Percentiles rank a stretch among this genome's conserved stretches.
Evolutionary conservation across 2,888 invertebrate species (phyloP).

Genomic region (Drosophila helvetica): DNA sequence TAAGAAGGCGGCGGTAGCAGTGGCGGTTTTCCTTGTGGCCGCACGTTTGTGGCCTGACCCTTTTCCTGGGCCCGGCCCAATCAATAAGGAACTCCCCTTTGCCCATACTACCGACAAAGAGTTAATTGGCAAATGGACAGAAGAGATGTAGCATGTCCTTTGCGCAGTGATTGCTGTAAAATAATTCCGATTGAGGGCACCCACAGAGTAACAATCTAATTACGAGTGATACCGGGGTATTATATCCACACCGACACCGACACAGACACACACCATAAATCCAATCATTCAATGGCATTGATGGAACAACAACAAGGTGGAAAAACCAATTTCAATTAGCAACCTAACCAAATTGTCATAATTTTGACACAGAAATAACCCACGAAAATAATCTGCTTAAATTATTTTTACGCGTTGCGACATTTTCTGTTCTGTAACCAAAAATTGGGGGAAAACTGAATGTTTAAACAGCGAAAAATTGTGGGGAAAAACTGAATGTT

Average conservation of each 20-base stretch:
- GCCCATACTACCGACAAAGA: not conserved
- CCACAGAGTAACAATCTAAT: constrained; percentile 6
- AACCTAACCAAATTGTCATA: constrained; percentile 22
- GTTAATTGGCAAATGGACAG: constrained; percentile 36
- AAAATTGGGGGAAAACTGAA: not conserved
- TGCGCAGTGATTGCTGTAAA: not conserved
- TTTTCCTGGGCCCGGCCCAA: not conserved
- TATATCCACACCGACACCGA: not conserved
- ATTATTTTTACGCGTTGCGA: constrained; percentile 37
- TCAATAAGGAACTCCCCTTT: not conserved
- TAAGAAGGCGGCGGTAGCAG: constrained; percentile 30
- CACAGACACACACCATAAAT: constrained; percentile 8
- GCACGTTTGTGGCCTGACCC: constrained; percentile 24
- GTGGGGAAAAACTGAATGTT: not conserved
- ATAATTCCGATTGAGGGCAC: not conserved
- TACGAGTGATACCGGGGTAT: not conserved
- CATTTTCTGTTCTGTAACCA: not conserved
- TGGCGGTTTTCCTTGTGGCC: constrained; percentile 15
- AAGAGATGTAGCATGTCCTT: not conserved
- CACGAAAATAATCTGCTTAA: constrained; percentile 34
- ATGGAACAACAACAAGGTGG: not conserved
- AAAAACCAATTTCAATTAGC: constrained; percentile 26
- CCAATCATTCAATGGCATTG: not conserved
- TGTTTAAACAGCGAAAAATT: no score
- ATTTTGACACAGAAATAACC: constrained; percentile 26